phyloP scores from a whole-genome alignment of 2,797 vertebrate genomes.

The Myotis pilosus region DNA sequence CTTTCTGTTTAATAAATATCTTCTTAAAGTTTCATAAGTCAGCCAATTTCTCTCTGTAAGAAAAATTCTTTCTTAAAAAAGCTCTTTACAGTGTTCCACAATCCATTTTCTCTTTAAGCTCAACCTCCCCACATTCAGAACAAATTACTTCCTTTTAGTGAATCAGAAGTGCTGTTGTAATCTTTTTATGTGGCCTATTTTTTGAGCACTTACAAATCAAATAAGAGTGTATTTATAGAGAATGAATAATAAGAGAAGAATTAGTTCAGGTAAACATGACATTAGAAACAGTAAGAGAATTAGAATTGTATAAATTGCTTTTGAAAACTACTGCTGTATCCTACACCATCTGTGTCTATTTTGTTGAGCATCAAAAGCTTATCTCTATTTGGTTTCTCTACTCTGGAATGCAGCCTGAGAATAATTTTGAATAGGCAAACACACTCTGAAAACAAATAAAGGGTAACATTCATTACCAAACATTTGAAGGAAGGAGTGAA shows the following conservation, averaged over 20 bases:
- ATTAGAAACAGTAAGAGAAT: constrained; percentile 71
- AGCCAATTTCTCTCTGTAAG: constrained; percentile 15
- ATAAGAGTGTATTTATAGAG: constrained; percentile 55
- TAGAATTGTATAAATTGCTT: constrained; percentile 62
- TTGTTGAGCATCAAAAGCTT: constrained; percentile 60
- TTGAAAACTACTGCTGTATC: constrained; percentile 52
- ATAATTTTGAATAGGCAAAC: constrained; percentile 71
- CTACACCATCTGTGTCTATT: constrained; percentile 45
- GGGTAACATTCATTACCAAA: constrained; percentile 57
- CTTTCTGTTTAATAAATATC: constrained; percentile 44
- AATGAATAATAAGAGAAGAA: constrained; percentile 63
- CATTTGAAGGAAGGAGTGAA: constrained; percentile 60
- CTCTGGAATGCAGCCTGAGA: constrained; percentile 49
- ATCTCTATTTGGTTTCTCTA: constrained; percentile 64
- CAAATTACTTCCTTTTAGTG: constrained; percentile 61
- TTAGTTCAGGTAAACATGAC: constrained; percentile 77
- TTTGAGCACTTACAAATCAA: constrained; percentile 64
- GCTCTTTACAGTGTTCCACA: neutral
- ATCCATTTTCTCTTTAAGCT: constrained; percentile 6
- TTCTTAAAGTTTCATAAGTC: constrained; percentile 27
- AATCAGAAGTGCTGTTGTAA: constrained; percentile 48
- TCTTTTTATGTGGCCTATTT: constrained; percentile 52
- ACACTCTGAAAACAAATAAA: constrained; percentile 68
- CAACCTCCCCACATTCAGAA: constrained; percentile 40
- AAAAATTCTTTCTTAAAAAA: constrained; percentile 17